Base-by-base conservation (phyloP, 2,797 vertebrate genomes). In the Schizopygopsis malacanthus region DNA sequence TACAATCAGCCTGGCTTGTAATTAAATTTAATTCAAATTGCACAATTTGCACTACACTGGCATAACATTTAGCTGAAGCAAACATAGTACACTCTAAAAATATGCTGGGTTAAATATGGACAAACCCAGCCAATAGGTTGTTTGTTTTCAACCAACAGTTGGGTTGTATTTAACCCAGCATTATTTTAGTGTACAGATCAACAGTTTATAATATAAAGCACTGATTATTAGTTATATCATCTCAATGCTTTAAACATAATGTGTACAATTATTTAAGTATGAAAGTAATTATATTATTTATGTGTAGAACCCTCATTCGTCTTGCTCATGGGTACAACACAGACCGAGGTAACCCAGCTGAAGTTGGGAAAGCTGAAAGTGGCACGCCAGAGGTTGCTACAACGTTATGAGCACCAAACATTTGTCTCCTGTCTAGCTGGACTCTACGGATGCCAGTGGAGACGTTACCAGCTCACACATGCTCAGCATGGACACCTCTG, bases 391-490 rank as follows among this genome's bases (percentile, higher is more conserved):
- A 92, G 45, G 91, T 89, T 96, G 90, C 94, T 96, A 50, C 96
- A 96, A 91, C 92, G 92, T 90, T 94, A 91, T 91, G 93, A 95
- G 90, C 94, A 95, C 80, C 95, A 95, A 88, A 95, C 95, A 16
- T 96, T 95, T 77, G 90, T 97, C 91, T 96, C 95, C 87, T 96
- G 96, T 78, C 93, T 98, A 91, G 96, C 95, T 0, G 96, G 97
- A 2, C 94, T 96, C 84, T 97, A 98, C 63, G 96, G 96, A 88
- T 97, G 97, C 92, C 95, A 95, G 11, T 98, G 97, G 97, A 95
- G 94, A 87, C 91, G 93, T 41, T 95, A 95, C 92, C 94, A 95
- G 86, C 94, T 94, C 84, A 90, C 95, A 4, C 94, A 88, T 41
- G 91, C 92, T 0, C 94, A 96, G 91, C 94, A 93, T 0, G 96